These are phyloP conservation scores for Hippocampus zosterae DNA, from an alignment of 2,113 vertebrate species.

Conservation along the genomic window DNA sequence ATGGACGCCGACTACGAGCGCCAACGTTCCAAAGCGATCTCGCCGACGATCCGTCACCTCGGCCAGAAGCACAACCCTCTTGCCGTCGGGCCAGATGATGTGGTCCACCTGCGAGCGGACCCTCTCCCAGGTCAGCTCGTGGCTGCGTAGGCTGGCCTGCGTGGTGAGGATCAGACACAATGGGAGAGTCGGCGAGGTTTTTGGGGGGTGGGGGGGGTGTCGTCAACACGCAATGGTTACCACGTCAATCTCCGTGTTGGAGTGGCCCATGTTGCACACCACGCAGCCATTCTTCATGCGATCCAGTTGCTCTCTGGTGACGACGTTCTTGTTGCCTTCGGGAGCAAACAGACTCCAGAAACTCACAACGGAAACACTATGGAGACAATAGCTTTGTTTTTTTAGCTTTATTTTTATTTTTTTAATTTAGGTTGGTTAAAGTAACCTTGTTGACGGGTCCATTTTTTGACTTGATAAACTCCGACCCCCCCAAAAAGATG, in stretches of 20 bases:
- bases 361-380: too few relatives aligned
- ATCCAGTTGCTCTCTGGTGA: slow-evolving; percentile 92
- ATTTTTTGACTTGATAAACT: not conserved
- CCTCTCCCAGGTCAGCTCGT: slow-evolving; percentile 96
- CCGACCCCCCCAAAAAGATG: not conserved
- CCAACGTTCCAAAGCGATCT: not conserved
- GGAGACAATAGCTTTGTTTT: too few relatives aligned
- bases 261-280: slow-evolving; percentile 98
- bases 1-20: not conserved
- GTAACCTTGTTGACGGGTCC: too few relatives aligned
- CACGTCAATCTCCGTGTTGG: slow-evolving; percentile 98
- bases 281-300: slow-evolving; percentile 98
- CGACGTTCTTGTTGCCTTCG: slow-evolving; percentile 95
- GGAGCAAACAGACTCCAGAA: not conserved
- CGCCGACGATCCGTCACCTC: slow-evolving; percentile 73
- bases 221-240: slow-evolving; percentile 63
- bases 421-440: too few relatives aligned
- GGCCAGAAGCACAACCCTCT: slow-evolving; percentile 90
- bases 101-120: slow-evolving; percentile 97
- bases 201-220: too few relatives aligned
- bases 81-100: slow-evolving; percentile 97
- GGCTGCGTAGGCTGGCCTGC: slow-evolving; percentile 96
- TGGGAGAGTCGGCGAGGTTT: not conserved
- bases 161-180: slow-evolving; percentile 59
- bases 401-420: too few relatives aligned